Conservation (phyloP, 2,888 invertebrate genomes). For the Tyria jacobaeae region DNA sequence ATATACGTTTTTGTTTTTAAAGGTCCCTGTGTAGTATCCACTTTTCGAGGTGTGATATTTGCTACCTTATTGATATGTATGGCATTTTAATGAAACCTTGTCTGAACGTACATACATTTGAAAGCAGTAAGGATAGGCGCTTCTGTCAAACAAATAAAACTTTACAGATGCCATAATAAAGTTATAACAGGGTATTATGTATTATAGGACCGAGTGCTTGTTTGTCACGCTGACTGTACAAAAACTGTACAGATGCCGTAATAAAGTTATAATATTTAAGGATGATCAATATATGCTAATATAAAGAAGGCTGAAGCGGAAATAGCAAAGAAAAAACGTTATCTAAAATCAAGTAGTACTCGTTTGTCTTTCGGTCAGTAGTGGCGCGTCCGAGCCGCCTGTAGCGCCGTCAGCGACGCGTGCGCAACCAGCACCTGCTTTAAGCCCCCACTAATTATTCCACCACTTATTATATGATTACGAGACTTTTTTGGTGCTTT, state of each 20-base stretch:
- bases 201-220: too few relatives aligned
- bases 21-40: too few relatives aligned
- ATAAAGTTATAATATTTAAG: neutral
- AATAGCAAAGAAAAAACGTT: slow-evolving; percentile 18
- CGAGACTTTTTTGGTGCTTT: slow-evolving; percentile 86
- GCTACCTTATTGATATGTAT: too few relatives aligned
- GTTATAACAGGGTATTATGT: too few relatives aligned
- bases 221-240: neutral
- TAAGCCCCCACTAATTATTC: slow-evolving; percentile 84
- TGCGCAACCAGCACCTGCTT: slow-evolving; percentile 73
- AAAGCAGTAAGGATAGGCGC: neutral
- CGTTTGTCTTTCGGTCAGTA: slow-evolving; percentile 62
- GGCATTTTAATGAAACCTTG: too few relatives aligned
- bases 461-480: slow-evolving; percentile 86
- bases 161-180: neutral
- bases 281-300: neutral
- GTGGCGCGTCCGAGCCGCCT: slow-evolving; percentile 53
- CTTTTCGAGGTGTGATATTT: too few relatives aligned
- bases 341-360: slow-evolving; percentile 54
- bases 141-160: neutral
- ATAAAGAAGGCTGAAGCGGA: neutral
- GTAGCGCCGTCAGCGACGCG: slow-evolving; percentile 50
- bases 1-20: too few relatives aligned
- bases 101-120: too few relatives aligned
- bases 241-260: neutral